Percentiles rank a stretch among this genome's conserved stretches.
phyloP scores from a whole-genome alignment of 2,113 vertebrate species.

The Recurvirostra avosetta region DNA sequence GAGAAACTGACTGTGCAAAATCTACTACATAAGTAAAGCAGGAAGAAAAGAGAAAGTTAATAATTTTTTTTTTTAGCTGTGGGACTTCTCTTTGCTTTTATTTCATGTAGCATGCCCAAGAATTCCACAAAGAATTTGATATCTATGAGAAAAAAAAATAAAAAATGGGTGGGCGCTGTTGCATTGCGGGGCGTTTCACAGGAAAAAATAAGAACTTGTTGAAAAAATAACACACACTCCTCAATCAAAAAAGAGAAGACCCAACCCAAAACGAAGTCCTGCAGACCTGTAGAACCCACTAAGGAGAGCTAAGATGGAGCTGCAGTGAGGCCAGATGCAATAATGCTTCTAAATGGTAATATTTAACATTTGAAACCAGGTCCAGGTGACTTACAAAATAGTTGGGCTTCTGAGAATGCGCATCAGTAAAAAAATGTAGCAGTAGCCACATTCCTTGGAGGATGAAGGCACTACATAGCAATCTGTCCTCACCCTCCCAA shows the following conservation, averaged over 20 bases:
- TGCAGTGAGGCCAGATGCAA: not conserved
- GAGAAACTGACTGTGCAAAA: not conserved
- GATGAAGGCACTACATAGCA: conserved; percentile 7
- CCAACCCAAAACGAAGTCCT: not conserved
- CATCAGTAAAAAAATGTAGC: not conserved
- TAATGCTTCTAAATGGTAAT: not conserved
- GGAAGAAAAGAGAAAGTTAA: not conserved
- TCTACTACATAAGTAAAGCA: not conserved
- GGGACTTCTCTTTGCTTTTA: not conserved
- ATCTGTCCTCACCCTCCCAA: not conserved
- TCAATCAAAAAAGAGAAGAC: not conserved
- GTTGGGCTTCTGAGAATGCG: not conserved
- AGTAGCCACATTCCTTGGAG: not conserved
- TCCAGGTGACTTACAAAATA: not conserved
- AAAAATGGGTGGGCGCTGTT: not conserved
- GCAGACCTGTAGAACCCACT: not conserved
- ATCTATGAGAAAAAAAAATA: not conserved
- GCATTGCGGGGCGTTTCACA: not conserved
- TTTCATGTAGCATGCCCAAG: not conserved
- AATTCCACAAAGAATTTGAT: not conserved
- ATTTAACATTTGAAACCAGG: not conserved
- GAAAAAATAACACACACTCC: not conserved
- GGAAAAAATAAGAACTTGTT: not conserved
- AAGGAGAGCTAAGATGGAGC: not conserved
- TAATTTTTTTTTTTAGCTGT: not conserved